Evolutionary conservation across 1,140 invertebrate species (phyloP), one percentile per base, ranked within the genome.

Genomic region (Anastatus disparis): DNA sequence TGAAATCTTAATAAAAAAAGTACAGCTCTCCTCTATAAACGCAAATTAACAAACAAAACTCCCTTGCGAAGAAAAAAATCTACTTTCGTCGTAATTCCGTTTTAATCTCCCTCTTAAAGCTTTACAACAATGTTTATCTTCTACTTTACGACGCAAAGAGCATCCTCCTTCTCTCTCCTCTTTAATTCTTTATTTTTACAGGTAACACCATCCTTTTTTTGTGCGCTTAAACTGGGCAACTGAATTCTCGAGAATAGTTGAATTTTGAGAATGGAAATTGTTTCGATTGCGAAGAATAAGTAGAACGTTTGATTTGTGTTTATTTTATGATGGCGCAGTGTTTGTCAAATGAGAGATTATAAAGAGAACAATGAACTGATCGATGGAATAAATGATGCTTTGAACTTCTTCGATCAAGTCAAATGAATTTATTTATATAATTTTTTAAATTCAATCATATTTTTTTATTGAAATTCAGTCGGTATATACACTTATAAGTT

Each of bases 171-270:
- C 20, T 42, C 1, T n/a, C 24, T 7, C 24, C 26, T 22, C n/a
- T 58, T 50, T 59, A 67, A 67, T 67, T 58, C 65, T 67, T 58
- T 68, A 59, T 68, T 38, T 40, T 56, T 24, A 44, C 64, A 66
- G 52, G 52, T 56, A 58, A 20, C 31, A 10, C 20, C 7, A 7
- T 31, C n/a, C 20, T 6, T 4, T 35, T n/a, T n/a, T 46, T 66
- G 56, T 17, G 26, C 31, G 26, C 15, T 20, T 1, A 29, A 42
- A 9, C 15, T 40, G 27, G 22, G 15, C 42, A 22, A n/a, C n/a
- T n/a, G n/a, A n/a, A n/a, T n/a, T n/a, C n/a, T n/a, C n/a, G n/a
- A n/a, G n/a, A n/a, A n/a, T n/a, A n/a, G n/a, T n/a, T n/a, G n/a
- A n/a, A n/a, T n/a, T n/a, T n/a, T n/a, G n/a, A n/a, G n/a, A n/a